A percentile compares a stretch with the other conserved stretches of the same genome.
These are phyloP conservation scores for Calliscelio sp. DNA, from an alignment of 2,888 invertebrate genomes.

Conservation along the genomic window DNA sequence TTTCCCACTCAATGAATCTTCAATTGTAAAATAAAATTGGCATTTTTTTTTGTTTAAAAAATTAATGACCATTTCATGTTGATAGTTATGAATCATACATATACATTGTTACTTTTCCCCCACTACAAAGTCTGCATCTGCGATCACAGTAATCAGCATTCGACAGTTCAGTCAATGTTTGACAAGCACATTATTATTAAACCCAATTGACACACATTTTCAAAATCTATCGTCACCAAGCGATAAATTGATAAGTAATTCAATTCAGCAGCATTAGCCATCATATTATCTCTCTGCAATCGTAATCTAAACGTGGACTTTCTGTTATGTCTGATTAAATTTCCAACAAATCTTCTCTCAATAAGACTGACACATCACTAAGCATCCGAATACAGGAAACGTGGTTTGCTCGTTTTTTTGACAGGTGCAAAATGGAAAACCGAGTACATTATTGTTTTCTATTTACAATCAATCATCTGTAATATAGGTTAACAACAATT, in stretches of 20 bases:
- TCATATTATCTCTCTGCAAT: slow-evolving; percentile 23
- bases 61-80: too few relatives aligned
- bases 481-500: slow-evolving; percentile 19
- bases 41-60: too few relatives aligned
- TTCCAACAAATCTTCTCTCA: slow-evolving; percentile 4
- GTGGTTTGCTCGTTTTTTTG: too few relatives aligned
- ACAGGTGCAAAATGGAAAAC: slow-evolving; percentile 47
- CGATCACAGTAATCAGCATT: slow-evolving; percentile 29
- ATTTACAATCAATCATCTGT: too few relatives aligned
- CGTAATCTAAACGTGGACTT: slow-evolving; percentile 10
- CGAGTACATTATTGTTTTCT: slow-evolving; percentile 24
- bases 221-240: slow-evolving; percentile 3
- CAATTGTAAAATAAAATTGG: too few relatives aligned
- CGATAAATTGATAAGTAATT: slow-evolving; percentile 47
- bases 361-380: slow-evolving; percentile 39
- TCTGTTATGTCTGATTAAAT: slow-evolving; percentile 39
- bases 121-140: background rate
- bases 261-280: slow-evolving; percentile 19
- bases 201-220: slow-evolving; percentile 45
- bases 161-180: slow-evolving; percentile 15
- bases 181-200: slow-evolving; percentile 46
- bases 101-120: too few relatives aligned
- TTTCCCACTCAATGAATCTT: too few relatives aligned
- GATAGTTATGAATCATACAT: too few relatives aligned
- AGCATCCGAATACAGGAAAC: slow-evolving; percentile 7